Percentiles rank a stretch among this genome's conserved stretches.
Evolutionary conservation across 1,140 invertebrate genomes (phyloP).

Genomic region (Octopus bimaculoides): DNA sequence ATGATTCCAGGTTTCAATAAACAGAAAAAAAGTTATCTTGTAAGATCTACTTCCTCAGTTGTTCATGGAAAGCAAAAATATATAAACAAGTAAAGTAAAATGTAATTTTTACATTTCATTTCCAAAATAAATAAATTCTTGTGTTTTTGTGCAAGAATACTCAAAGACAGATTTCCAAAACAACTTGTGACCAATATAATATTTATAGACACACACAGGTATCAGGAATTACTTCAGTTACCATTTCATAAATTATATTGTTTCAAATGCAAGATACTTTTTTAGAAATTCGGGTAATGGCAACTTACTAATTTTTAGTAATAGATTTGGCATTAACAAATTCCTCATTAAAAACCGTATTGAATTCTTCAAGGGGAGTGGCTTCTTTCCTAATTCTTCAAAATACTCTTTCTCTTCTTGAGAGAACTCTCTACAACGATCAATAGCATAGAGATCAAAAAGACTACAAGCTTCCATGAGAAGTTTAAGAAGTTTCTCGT

Average conservation of each 20-base stretch:
- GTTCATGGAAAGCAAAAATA: too few species aligned
- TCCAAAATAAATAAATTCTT: too few species aligned
- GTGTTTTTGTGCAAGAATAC: too few species aligned
- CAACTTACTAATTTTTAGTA: conserved; percentile 28
- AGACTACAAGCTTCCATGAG: conserved; percentile 26
- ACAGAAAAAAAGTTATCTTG: too few species aligned
- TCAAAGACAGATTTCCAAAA: too few species aligned
- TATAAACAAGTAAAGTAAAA: too few species aligned
- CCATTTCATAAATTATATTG: not conserved
- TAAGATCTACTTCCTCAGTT: too few species aligned
- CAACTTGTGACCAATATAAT: too few species aligned
- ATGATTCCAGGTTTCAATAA: too few species aligned
- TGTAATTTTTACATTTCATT: too few species aligned
- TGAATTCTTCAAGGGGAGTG: conserved; percentile 34
- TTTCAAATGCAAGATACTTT: conserved; percentile 39
- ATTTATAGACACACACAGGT: too few species aligned
- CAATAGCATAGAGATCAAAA: conserved; percentile 33
- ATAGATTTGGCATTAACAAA: conserved; percentile 21
- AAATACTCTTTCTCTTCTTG: conserved; percentile 27
- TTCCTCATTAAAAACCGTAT: conserved; percentile 27
- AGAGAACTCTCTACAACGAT: conserved; percentile 19
- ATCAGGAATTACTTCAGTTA: too few species aligned
- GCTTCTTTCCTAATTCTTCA: conserved; percentile 17
- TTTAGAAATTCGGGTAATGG: conserved; percentile 41
- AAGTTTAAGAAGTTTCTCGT: conserved; percentile 32